A percentile compares a stretch with the other conserved stretches of the same genome.
phyloP scores from a whole-genome alignment of 2,113 vertebrate species.

The Emydocephalus ijimae region DNA sequence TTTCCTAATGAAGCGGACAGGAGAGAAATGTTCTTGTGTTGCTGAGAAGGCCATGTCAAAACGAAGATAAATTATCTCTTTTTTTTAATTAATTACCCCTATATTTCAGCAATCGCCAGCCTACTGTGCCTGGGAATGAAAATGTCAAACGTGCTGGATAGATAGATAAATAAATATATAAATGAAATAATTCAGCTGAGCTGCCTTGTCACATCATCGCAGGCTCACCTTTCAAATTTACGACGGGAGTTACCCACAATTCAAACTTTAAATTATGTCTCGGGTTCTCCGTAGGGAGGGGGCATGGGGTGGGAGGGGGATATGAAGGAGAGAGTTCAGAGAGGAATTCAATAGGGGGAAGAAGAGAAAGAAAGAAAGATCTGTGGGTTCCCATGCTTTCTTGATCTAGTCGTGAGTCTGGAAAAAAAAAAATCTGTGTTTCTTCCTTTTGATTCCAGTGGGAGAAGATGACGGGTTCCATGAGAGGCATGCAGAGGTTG shows the following conservation, averaged over 20 bases:
- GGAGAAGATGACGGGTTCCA: background rate
- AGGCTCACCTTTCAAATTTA: background rate
- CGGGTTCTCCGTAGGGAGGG: background rate
- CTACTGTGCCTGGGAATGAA: background rate
- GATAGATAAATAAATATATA: slow-evolving; percentile 19
- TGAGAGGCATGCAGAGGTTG: background rate
- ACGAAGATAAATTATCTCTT: slow-evolving; percentile 19
- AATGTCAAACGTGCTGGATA: slow-evolving; percentile 10
- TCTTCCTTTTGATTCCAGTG: background rate
- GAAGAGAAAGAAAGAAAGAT: background rate
- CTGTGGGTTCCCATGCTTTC: background rate
- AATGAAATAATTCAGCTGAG: slow-evolving; percentile 20
- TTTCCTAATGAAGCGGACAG: background rate
- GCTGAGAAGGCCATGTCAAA: background rate
- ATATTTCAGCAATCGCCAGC: background rate
- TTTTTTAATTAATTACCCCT: background rate
- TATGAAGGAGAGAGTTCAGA: background rate
- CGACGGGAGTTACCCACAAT: background rate
- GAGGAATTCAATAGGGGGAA: background rate
- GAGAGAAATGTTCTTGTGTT: slow-evolving; percentile 11
- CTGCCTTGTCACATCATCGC: background rate
- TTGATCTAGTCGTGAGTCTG: background rate
- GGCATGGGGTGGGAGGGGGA: background rate
- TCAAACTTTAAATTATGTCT: slow-evolving; percentile 1
- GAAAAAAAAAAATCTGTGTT: background rate